A percentile compares a stretch with the other conserved stretches of the same genome.
Evolutionary conservation across 2,113 vertebrate genomes (phyloP).

Genomic region (Rafetus swinhoei): DNA sequence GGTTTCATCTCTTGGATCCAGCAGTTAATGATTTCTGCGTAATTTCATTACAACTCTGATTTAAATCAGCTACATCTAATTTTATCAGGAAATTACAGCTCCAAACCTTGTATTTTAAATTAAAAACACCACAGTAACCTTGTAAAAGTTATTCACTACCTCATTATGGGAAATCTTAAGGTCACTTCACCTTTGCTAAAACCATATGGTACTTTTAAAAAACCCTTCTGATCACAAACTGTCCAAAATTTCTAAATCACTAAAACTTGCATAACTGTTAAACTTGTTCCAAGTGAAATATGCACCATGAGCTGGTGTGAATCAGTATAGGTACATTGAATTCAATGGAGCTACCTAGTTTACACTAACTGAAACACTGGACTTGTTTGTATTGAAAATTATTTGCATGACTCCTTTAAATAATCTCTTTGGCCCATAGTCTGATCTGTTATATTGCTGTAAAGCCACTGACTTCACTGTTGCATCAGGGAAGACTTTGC

Average conservation of each 20-base stretch:
- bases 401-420: background rate
- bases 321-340: background rate
- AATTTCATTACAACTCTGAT: background rate
- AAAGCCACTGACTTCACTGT: background rate
- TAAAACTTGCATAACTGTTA: background rate
- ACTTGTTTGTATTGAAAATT: background rate
- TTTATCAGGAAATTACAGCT: conserved; percentile 41
- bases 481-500: background rate
- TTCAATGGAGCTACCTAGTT: background rate
- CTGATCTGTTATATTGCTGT: fast-evolving
- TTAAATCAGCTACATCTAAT: background rate
- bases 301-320: background rate
- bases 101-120: conserved; percentile 46
- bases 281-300: background rate
- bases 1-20: conserved; percentile 11
- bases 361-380: background rate
- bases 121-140: background rate
- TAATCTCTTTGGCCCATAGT: background rate
- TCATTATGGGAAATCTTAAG: background rate
- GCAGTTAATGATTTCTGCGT: background rate
- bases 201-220: fast-evolving
- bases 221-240: background rate
- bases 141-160: background rate
- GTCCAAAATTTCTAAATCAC: background rate
- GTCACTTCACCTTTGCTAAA: background rate